Evolutionary conservation across 2,113 vertebrate species (phyloP).

Genomic region (Brienomyrus longianalis): DNA sequence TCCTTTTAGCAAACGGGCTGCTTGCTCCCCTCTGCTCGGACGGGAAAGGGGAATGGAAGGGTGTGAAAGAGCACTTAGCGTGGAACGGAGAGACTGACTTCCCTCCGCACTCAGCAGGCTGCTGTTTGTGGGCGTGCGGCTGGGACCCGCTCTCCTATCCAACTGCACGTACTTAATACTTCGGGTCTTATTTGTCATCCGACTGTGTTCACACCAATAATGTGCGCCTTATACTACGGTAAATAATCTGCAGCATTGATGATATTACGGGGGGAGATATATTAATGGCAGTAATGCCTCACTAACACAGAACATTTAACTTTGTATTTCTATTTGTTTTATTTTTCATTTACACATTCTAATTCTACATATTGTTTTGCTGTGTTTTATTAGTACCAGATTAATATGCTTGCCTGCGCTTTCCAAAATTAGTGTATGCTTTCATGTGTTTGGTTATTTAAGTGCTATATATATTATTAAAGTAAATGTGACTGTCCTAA

Average conservation of each 20-base stretch:
- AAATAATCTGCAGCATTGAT: not conserved
- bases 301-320: not conserved
- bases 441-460: not conserved
- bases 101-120: not conserved
- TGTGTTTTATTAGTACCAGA: not conserved
- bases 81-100: not conserved
- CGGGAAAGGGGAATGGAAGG: not conserved
- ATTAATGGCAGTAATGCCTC: too few relatives aligned
- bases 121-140: not conserved
- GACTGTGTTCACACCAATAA: not conserved
- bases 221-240: not conserved
- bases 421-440: not conserved
- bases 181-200: not conserved
- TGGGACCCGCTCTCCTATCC: not conserved
- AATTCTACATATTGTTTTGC: not conserved
- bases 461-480: not conserved
- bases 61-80: slow-evolving; percentile 10
- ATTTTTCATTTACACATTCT: not conserved
- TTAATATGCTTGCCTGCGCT: not conserved
- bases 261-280: not conserved
- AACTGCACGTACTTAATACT: not conserved
- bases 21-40: not conserved
- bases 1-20: not conserved
- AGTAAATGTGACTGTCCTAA: not conserved
- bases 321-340: not conserved